Percentiles rank a stretch among this genome's conserved stretches.
Evolutionary conservation across 1,140 invertebrate species (phyloP).

Genomic region (Halictus rubicundus): DNA sequence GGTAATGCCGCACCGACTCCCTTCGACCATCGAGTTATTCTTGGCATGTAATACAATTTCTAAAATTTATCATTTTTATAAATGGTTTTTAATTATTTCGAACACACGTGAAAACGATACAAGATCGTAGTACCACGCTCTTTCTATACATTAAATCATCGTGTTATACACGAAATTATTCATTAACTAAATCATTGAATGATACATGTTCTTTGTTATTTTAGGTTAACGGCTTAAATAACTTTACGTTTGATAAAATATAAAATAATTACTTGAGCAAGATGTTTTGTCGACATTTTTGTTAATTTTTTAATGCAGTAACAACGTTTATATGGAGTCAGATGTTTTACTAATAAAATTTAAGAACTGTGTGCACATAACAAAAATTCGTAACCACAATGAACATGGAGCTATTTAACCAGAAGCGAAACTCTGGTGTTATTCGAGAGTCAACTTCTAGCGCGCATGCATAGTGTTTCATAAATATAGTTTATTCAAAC

Average conservation of each 20-base stretch:
- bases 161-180: neutral
- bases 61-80: slow-evolving; percentile 6
- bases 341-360: too few relatives aligned
- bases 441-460: too few relatives aligned
- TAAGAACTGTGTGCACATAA: too few relatives aligned
- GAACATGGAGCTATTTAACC: neutral
- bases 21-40: slow-evolving; percentile 80
- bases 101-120: neutral
- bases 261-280: too few relatives aligned
- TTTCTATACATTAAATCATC: neutral
- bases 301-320: too few relatives aligned
- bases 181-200: neutral
- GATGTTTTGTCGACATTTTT: too few relatives aligned
- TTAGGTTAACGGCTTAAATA: slow-evolving; percentile 6
- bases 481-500: too few relatives aligned
- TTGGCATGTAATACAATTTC: slow-evolving; percentile 65
- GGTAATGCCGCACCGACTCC: slow-evolving; percentile 87
- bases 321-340: too few relatives aligned
- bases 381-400: too few relatives aligned
- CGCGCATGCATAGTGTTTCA: too few relatives aligned
- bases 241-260: too few relatives aligned
- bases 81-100: neutral
- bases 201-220: neutral
- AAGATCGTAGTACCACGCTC: neutral
- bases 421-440: neutral